A percentile compares a stretch with the other conserved stretches of the same genome.
Evolutionary conservation across 2,797 vertebrate genomes (phyloP).

Genomic region (Esox masquinongy): DNA sequence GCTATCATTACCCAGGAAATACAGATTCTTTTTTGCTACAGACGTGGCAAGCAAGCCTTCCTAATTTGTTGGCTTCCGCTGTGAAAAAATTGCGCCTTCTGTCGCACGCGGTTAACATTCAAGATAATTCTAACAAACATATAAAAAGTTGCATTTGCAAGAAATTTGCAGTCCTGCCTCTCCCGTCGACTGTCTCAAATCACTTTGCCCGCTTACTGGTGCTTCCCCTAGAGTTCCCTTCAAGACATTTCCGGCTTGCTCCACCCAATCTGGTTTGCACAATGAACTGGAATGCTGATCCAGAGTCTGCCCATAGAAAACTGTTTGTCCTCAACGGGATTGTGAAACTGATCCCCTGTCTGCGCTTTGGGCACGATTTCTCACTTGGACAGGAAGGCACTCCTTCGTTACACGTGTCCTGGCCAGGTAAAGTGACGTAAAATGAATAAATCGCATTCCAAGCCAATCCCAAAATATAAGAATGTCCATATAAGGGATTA

Average conservation of each 20-base stretch:
- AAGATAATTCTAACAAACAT: conserved; percentile 20
- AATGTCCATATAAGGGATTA: background rate
- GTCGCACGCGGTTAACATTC: background rate
- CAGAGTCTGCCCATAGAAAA: conserved; percentile 25
- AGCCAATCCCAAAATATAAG: conserved; percentile 28
- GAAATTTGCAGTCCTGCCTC: background rate
- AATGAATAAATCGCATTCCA: conserved; percentile 33
- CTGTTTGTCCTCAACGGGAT: background rate
- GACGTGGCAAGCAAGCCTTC: conserved; percentile 35
- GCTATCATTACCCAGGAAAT: conserved; percentile 14
- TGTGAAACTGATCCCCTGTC: conserved; percentile 26
- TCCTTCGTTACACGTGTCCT: conserved; percentile 43
- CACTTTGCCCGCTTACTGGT: background rate
- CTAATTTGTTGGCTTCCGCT: conserved; percentile 34
- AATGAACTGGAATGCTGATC: conserved; percentile 32
- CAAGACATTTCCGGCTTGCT: conserved; percentile 46
- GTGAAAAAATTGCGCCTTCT: background rate
- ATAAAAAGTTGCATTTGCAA: conserved; percentile 7
- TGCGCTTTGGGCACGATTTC: conserved; percentile 6
- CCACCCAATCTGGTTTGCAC: conserved; percentile 41
- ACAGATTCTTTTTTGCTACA: background rate
- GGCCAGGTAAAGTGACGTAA: conserved; percentile 47
- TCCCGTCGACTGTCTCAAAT: conserved; percentile 21
- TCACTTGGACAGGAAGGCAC: conserved; percentile 19
- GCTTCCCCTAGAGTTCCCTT: conserved; percentile 13